These are phyloP conservation scores for Odontomachus brunneus DNA, from an alignment of 1,140 invertebrate genomes.

Conservation along the genomic window DNA sequence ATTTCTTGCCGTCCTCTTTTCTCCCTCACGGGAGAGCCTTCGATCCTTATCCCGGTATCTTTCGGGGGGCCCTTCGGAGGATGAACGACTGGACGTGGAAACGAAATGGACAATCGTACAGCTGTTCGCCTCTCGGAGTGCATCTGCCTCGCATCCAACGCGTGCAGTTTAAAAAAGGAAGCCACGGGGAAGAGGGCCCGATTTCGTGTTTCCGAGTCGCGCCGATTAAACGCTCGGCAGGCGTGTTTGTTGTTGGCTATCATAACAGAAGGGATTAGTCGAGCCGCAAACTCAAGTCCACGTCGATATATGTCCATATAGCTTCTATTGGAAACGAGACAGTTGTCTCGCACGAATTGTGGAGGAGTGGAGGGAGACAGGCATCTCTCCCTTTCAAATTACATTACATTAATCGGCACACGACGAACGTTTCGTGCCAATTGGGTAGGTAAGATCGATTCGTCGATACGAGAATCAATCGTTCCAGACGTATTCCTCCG, in stretches of 20 bases:
- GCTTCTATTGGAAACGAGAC: background rate
- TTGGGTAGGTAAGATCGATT: too few relatives aligned
- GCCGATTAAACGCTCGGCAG: constrained; percentile 50
- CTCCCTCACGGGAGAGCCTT: constrained; percentile 39
- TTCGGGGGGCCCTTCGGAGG: constrained; percentile 67
- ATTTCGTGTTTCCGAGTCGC: constrained; percentile 49
- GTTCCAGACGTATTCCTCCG: too few relatives aligned
- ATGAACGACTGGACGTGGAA: constrained; percentile 73
- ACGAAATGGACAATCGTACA: constrained; percentile 79
- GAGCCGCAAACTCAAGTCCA: background rate
- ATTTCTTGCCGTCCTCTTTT: constrained; percentile 49
- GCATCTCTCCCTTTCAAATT: too few relatives aligned
- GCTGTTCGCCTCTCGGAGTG: constrained; percentile 79
- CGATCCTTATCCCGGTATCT: constrained; percentile 74
- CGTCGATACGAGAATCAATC: too few relatives aligned
- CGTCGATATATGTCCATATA: too few relatives aligned
- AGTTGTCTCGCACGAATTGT: too few relatives aligned
- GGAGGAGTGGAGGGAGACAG: too few relatives aligned
- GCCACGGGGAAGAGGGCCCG: constrained; percentile 43
- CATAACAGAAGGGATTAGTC: constrained; percentile 19
- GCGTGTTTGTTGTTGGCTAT: constrained; percentile 49
- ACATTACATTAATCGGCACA: too few relatives aligned
- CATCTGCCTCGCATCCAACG: constrained; percentile 75
- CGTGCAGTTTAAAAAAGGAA: constrained; percentile 67
- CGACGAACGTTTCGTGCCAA: too few relatives aligned